A percentile compares a stretch with the other conserved stretches of the same genome.
These are phyloP conservation scores for Platysteira castanea DNA, from an alignment of 2,113 vertebrate genomes.

Conservation along the genomic window DNA sequence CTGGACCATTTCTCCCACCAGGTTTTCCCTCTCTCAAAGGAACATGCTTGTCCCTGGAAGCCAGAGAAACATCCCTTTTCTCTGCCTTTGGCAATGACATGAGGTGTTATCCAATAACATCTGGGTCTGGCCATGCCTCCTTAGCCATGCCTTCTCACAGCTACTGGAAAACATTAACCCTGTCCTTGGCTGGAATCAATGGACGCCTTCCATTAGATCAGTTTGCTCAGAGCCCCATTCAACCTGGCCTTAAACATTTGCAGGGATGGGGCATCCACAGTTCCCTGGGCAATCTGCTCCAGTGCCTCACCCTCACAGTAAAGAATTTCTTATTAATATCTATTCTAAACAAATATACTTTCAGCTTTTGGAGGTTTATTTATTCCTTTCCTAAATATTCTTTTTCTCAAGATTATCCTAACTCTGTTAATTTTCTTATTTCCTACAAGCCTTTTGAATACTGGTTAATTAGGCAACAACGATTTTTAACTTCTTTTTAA, in stretches of 20 bases:
- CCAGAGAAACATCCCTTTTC: accelerated
- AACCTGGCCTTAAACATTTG: not conserved
- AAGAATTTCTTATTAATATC: not conserved
- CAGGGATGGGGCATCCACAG: not conserved
- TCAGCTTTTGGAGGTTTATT: not conserved
- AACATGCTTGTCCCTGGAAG: not conserved
- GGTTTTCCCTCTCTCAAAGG: not conserved
- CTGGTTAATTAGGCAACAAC: not conserved
- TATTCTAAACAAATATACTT: not conserved
- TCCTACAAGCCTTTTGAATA: not conserved
- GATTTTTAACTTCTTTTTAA: not conserved
- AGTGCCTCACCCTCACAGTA: not conserved
- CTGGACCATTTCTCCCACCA: accelerated
- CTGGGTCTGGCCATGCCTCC: not conserved
- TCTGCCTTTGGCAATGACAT: not conserved
- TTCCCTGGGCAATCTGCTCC: not conserved
- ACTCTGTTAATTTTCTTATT: not conserved
- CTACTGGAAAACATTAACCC: not conserved
- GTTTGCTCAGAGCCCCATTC: not conserved
- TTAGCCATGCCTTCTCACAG: not conserved
- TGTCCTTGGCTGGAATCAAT: not conserved
- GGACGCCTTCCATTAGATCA: not conserved
- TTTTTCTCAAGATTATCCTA: not conserved
- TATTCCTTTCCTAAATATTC: not conserved
- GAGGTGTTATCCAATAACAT: not conserved